Conservation (phyloP, 2,113 vertebrate species). For the Corythornis cristatus region DNA sequence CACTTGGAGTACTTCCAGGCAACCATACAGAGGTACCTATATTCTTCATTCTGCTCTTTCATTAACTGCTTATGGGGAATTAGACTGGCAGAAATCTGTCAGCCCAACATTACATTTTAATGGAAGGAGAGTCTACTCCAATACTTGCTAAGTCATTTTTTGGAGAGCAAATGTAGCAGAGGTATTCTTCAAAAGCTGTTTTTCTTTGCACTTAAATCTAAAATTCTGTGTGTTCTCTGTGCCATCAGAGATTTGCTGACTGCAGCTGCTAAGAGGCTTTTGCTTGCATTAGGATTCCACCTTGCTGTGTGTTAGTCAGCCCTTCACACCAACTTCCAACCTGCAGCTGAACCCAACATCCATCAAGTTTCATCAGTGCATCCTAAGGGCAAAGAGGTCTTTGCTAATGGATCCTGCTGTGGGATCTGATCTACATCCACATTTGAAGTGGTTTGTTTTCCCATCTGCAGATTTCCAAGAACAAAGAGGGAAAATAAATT, state of each 20-base stretch:
- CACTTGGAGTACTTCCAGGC: neutral
- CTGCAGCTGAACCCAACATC: neutral
- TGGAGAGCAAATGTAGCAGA: neutral
- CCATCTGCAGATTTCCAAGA: neutral
- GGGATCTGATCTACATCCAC: neutral
- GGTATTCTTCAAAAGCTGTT: neutral
- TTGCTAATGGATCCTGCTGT: neutral
- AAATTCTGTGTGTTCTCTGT: neutral
- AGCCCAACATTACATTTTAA: neutral
- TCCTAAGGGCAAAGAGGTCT: neutral
- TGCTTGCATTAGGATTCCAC: neutral
- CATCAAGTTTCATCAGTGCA: neutral
- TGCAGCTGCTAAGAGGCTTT: neutral
- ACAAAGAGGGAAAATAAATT: slow-evolving; percentile 18
- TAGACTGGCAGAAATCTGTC: neutral
- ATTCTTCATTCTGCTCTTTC: neutral
- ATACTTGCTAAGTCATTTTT: neutral
- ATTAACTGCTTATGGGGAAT: neutral
- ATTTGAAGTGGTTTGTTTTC: neutral
- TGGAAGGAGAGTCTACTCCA: neutral
- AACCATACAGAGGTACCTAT: neutral
- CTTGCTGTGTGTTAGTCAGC: neutral
- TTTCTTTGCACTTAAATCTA: neutral
- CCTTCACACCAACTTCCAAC: neutral
- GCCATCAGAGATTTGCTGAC: neutral